Evolutionary conservation across 2,797 vertebrate genomes (phyloP).

Genomic region (Lateolabrax maculatus): DNA sequence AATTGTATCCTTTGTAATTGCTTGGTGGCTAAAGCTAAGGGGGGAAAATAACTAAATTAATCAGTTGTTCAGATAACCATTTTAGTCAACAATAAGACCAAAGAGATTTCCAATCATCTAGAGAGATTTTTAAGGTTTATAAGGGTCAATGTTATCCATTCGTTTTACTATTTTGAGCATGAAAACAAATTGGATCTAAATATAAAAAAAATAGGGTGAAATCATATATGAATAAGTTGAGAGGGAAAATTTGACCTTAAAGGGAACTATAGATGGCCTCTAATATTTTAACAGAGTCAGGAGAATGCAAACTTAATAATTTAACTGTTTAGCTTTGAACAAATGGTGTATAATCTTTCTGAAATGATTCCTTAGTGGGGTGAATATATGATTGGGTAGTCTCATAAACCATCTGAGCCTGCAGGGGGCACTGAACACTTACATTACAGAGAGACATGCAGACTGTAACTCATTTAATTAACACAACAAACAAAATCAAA

Average conservation of each 20-base stretch:
- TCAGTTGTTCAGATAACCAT: background rate
- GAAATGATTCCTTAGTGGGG: background rate
- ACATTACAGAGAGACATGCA: conserved; percentile 9
- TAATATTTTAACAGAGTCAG: background rate
- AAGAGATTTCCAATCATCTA: background rate
- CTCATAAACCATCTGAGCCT: conserved; percentile 55
- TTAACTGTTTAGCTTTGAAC: background rate
- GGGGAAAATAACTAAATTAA: background rate
- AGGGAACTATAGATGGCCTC: background rate
- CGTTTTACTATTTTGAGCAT: background rate
- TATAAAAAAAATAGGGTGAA: background rate
- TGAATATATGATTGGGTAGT: background rate
- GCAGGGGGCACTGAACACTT: conserved; percentile 76
- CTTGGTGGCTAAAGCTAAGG: background rate
- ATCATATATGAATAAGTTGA: background rate
- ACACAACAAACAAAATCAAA: conserved; percentile 10
- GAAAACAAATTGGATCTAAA: background rate
- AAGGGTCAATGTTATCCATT: background rate
- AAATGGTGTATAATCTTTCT: background rate
- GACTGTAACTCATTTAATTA: conserved; percentile 4
- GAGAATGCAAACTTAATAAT: background rate
- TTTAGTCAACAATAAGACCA: background rate
- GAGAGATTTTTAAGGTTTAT: background rate
- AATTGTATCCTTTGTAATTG: background rate
- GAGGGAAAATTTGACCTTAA: background rate